Evolutionary conservation across 2,113 vertebrate species (phyloP), one percentile per base, ranked within the genome.

Genomic region (Phalacrocorax carbo): DNA sequence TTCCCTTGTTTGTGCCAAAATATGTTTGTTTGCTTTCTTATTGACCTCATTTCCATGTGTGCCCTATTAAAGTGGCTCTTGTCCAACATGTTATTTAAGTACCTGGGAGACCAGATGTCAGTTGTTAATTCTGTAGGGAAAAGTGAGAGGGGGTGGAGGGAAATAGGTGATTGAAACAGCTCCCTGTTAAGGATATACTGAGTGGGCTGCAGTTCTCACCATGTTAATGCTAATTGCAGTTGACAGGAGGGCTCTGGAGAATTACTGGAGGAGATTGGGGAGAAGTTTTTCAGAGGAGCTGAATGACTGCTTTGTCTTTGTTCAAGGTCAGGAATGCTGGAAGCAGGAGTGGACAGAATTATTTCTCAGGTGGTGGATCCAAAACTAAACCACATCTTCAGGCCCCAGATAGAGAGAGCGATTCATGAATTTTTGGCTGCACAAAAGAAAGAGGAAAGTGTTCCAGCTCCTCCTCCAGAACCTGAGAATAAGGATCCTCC

Each of bases 321-420:
- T 93, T 86, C 97, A 98, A 99, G 99, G 98, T 99, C 99, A 97
- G 99, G 98, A 97, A 98, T 99, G 98, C 98, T 99, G 98, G 99
- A 99, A 98, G 99, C 98, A 86, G 98, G 98, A 97, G 98, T 98
- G 97, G 99, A 99, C 98, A 99, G 99, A 98, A 99, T 99, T 98
- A 99, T 99, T 98, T 99, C 99, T 98, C 99, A 99, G 98, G 99
- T 99, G 98, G 98, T 98, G 97, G 98, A 99, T 97, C 98, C 98
- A 97, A 98, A 99, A 97, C 98, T 99, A 88, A 98, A 99, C 98
- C 98, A 98, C 98, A 99, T 98, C 98, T 99, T 99, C 97, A 98
- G 99, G 97, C 98, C 99, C 61, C 99, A 99, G 98, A 99, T 99
- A 98, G 99, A 99, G 98, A 99, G 98, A 93, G 98, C 98, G 9